Conservation (phyloP, 2,113 vertebrate species). For the Daphoenositta chrysoptera region DNA sequence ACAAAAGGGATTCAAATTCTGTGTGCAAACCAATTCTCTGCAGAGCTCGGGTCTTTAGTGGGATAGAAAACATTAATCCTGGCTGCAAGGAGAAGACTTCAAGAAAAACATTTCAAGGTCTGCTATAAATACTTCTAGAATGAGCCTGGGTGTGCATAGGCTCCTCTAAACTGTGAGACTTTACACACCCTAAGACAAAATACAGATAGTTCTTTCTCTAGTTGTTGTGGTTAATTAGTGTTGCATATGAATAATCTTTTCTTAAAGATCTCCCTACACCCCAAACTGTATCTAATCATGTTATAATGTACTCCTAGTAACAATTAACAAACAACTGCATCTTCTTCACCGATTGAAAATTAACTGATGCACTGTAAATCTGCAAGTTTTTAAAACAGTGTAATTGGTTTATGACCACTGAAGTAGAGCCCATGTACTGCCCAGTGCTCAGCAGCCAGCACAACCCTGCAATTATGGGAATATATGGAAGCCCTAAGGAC, state of each 20-base stretch:
- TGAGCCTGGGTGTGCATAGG: background rate
- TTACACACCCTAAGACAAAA: background rate
- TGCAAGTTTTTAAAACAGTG: background rate
- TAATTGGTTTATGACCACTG: slow-evolving; percentile 16
- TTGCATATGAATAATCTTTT: background rate
- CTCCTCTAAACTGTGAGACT: background rate
- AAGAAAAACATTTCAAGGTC: slow-evolving; percentile 2
- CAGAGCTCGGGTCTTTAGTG: background rate
- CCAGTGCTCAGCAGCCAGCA: slow-evolving; percentile 23
- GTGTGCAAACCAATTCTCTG: background rate
- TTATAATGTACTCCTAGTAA: background rate
- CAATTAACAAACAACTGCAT: slow-evolving; percentile 32
- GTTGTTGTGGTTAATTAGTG: background rate
- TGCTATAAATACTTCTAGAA: background rate
- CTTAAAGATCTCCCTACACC: background rate
- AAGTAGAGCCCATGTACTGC: background rate
- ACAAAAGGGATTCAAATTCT: background rate
- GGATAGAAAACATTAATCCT: slow-evolving; percentile 25
- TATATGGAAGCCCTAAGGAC: slow-evolving; percentile 12
- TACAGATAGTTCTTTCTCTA: background rate
- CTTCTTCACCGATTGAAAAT: background rate
- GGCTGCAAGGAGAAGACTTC: slow-evolving; percentile 6
- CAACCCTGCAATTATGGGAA: slow-evolving; percentile 19
- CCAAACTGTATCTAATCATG: background rate
- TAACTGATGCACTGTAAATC: background rate